phyloP scores from a whole-genome alignment of 2,888 invertebrate genomes.

The Epiblema foenella region DNA sequence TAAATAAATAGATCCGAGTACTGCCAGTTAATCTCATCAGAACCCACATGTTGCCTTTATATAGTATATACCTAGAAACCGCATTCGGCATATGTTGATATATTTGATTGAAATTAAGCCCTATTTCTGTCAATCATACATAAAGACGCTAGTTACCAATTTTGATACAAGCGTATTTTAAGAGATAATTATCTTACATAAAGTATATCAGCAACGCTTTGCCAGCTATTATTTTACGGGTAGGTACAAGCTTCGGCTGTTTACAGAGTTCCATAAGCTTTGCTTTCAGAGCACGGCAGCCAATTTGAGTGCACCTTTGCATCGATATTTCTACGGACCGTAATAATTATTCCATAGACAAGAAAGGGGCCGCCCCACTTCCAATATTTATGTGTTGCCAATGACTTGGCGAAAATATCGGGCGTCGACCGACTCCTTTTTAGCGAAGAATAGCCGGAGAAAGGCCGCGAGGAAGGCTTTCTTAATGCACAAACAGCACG shows the following conservation, averaged over 20 bases:
- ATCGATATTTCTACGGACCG: slow-evolving; percentile 69
- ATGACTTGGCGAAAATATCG: slow-evolving; percentile 84
- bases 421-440: slow-evolving; percentile 82
- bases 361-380: slow-evolving; percentile 83
- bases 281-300: slow-evolving; percentile 26
- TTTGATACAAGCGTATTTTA: too few relatives aligned
- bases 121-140: too few relatives aligned
- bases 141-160: too few relatives aligned
- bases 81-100: too few relatives aligned
- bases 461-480: slow-evolving; percentile 80
- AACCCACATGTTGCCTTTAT: too few relatives aligned
- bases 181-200: too few relatives aligned
- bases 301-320: slow-evolving; percentile 48
- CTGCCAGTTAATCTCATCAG: too few relatives aligned
- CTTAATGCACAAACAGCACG: slow-evolving; percentile 84
- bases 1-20: too few relatives aligned
- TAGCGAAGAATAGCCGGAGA: slow-evolving; percentile 83
- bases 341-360: slow-evolving; percentile 84
- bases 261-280: slow-evolving; percentile 23
- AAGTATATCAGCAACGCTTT: neutral
- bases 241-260: neutral
- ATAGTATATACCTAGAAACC: too few relatives aligned
- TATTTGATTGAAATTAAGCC: too few relatives aligned
- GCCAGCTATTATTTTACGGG: neutral
- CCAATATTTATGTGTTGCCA: slow-evolving; percentile 86